Conservation (phyloP, 2,888 invertebrate species). For the Plemyria rubiginata region DNA sequence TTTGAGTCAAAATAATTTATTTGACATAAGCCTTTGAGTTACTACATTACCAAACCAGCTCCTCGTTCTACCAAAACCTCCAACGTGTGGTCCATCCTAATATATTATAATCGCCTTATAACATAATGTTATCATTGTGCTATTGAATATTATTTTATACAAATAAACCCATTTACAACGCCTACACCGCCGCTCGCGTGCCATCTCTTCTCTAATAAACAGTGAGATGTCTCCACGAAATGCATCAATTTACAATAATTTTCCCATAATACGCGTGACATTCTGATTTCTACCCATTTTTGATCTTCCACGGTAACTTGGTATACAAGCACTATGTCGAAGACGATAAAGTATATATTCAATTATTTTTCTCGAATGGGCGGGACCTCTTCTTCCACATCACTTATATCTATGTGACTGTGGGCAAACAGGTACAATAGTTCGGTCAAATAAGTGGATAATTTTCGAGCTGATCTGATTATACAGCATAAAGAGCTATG, state of each 20-base stretch:
- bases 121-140: slow-evolving; percentile 53
- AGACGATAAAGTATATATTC: slow-evolving; percentile 15
- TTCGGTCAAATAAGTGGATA: slow-evolving; percentile 24
- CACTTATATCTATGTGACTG: slow-evolving; percentile 26
- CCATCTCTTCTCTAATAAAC: slow-evolving; percentile 40
- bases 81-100: slow-evolving; percentile 49
- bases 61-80: slow-evolving; percentile 30
- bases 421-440: slow-evolving; percentile 40
- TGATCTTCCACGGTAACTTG: slow-evolving; percentile 2
- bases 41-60: slow-evolving; percentile 24
- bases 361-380: background rate
- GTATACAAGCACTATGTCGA: slow-evolving; percentile 3
- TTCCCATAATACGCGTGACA: slow-evolving; percentile 58
- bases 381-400: slow-evolving; percentile 2
- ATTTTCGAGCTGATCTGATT: slow-evolving; percentile 27
- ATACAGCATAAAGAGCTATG: slow-evolving; percentile 13
- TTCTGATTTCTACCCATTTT: slow-evolving; percentile 40
- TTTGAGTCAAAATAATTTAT: slow-evolving; percentile 27
- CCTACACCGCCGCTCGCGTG: slow-evolving; percentile 47
- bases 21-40: slow-evolving; percentile 28
- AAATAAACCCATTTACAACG: slow-evolving; percentile 53
- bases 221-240: slow-evolving; percentile 42
- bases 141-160: slow-evolving; percentile 44
- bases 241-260: slow-evolving; percentile 67
- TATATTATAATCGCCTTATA: slow-evolving; percentile 45